Base-by-base conservation (phyloP, 92 coral and sea anemone species). In the Porites rus region DNA sequence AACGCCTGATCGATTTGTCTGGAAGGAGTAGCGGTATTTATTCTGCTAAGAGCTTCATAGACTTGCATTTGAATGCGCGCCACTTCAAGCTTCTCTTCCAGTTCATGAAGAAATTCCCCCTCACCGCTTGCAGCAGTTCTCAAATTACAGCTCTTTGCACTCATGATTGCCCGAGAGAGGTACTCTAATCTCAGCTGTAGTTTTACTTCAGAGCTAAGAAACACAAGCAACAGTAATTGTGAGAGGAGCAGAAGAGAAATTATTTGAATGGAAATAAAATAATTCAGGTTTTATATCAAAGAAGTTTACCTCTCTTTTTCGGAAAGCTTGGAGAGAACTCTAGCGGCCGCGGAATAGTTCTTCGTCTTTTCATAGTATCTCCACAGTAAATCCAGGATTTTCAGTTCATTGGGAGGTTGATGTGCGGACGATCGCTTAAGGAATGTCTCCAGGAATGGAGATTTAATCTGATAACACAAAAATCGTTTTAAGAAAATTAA, bases 51-150 rank as follows among this genome's bases (percentile, higher is more conserved):
- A 87, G 96, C 92, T 81, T 97, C 96, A 81, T 92, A 90, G 2
- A 97, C 93, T 78, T 97, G 99, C 78, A 95, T 92, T 87, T 97
- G 99, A 50, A 97, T 92, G 8, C 99, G 96, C n/a, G 99, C 99
- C 8, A 97, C 99, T 94, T 97, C 99, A n/a, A 97, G 82, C 31
- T 97, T 97, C 80, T 97, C 99, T 75, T 97, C 99, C 79, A 97
- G 88, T 67, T 95, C 98, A 46, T 97, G 99, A n/a, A 97, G 88
- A 77, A 97, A 97, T 78, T 97, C 99, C 52, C 99, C 99, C 60
- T 97, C 99, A 14, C 93, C 89, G 77, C 98, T 95, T 68, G 92
- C 91, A 31, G 98, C 88, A n/a, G 99, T 96, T 24, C 99, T 80
- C 19, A 93, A 88, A 77, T 97, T 95, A 73, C 97, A 89, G 66